Percentiles rank a stretch among this genome's conserved stretches.
Evolutionary conservation across 2,797 vertebrate species (phyloP).

Genomic region (Pangasius djambal): DNA sequence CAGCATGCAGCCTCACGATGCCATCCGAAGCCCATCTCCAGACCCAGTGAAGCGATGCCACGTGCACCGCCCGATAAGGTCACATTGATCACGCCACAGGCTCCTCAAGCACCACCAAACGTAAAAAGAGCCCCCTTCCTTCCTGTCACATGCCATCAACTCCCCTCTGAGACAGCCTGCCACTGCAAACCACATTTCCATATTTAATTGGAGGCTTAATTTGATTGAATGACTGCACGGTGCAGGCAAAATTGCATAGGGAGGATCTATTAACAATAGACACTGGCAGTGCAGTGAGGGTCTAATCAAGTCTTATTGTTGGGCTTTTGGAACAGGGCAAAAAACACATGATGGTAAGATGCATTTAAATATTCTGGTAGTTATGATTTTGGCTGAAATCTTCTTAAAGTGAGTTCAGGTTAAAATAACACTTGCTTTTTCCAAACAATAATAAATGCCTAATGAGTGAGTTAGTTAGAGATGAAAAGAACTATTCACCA

Average conservation of each 20-base stretch:
- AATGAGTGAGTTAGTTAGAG: not conserved
- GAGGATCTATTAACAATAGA: slow-evolving; percentile 58
- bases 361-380: slow-evolving; percentile 44
- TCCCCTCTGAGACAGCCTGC: slow-evolving; percentile 82
- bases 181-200: slow-evolving; percentile 92
- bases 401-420: not conserved
- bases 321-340: slow-evolving; percentile 12
- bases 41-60: slow-evolving; percentile 74
- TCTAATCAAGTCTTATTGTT: slow-evolving; percentile 61
- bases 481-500: not conserved
- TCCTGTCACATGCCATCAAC: slow-evolving; percentile 69
- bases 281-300: slow-evolving; percentile 43
- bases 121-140: slow-evolving; percentile 25
- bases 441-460: not conserved
- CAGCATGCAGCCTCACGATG: slow-evolving; percentile 7
- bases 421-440: not conserved
- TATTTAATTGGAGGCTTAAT: slow-evolving; percentile 95
- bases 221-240: slow-evolving; percentile 73
- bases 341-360: slow-evolving; percentile 29
- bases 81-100: slow-evolving; percentile 80
- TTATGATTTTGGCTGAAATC: slow-evolving; percentile 15
- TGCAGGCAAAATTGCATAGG: slow-evolving; percentile 58
- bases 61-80: slow-evolving; percentile 83
- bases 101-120: slow-evolving; percentile 46
- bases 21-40: slow-evolving; percentile 55